These are phyloP conservation scores for Palaemon carinicauda DNA, from an alignment of 1,140 invertebrate species.

Conservation along the genomic window DNA sequence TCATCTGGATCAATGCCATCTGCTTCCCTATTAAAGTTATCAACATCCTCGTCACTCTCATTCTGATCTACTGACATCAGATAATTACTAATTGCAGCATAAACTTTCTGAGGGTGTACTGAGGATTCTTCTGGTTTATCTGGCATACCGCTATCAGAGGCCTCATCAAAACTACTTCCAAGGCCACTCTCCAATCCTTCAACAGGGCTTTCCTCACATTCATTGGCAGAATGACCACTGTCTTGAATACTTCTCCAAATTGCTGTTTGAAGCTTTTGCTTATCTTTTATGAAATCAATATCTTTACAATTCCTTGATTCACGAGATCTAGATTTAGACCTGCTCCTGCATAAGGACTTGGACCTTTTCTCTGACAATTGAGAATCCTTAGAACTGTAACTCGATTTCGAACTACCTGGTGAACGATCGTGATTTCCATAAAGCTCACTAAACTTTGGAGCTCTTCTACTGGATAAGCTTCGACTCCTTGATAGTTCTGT, in stretches of 20 bases:
- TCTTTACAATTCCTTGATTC: not conserved
- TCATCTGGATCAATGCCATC: too few relatives aligned
- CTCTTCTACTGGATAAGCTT: not conserved
- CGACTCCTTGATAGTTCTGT: not conserved
- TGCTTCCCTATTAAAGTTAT: too few relatives aligned
- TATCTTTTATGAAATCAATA: not conserved
- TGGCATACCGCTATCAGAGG: too few relatives aligned
- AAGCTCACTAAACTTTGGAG: too few relatives aligned
- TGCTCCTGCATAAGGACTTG: too few relatives aligned
- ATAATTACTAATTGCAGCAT: constrained; percentile 17
- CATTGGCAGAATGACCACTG: not conserved
- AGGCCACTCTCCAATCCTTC: constrained; percentile 24
- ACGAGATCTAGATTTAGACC: too few relatives aligned
- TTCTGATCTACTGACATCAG: not conserved
- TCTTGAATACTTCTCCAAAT: not conserved
- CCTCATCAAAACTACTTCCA: constrained; percentile 29
- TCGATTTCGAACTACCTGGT: too few relatives aligned
- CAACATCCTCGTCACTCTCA: too few relatives aligned
- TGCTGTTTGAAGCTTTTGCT: not conserved
- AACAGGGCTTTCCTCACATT: not conserved
- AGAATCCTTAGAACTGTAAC: too few relatives aligned
- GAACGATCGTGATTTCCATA: too few relatives aligned
- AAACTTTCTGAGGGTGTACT: not conserved
- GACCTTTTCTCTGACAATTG: too few relatives aligned
- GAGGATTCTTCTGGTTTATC: too few relatives aligned